Base-by-base conservation (phyloP, 2,113 vertebrate genomes). In the Maccullochella peelii region DNA sequence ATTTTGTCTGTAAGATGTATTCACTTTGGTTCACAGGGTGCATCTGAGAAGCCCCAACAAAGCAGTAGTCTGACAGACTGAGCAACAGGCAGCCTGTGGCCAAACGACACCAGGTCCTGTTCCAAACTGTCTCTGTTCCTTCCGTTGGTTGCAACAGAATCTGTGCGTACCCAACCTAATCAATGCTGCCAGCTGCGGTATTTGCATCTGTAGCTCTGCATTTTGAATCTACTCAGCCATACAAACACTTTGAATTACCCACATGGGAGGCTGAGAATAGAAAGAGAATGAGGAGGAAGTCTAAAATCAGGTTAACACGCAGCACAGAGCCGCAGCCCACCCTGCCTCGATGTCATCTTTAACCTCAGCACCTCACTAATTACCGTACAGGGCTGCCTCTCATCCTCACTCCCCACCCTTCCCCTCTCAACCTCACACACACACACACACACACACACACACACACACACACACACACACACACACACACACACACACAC, bases 311-410 rank as follows among this genome's bases (percentile, higher is more conserved):
- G 87, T 89, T 85, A 86, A 70, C 70, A 71, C 36, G 50, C 58
- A 83, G 52, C 66, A 73, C 67, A 57, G 58, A 81, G 75, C 67
- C 25, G 6, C 83, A 71, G 77, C 75, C 73, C 27, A 75, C 70
- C 66, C 77, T 23, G 62, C 82, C 61, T 82, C 33, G 16, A 44
- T 83, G 83, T 70, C 88, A 77, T 80, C 66, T 80, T 82, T 85
- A 86, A 92, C 84, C 88, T 84, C 80, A 78, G 62, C 63, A 77
- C 82, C 79, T 89, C 65, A 40, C 70, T 91, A 85, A 91, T 92
- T 88, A 92, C 73, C 0, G 1, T 54, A 87, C 69, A 79, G 38
- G 15, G 80, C 77, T 74, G 57, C 66, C 52, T 83, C 30, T 79
- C 76, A 55, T 49, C 62, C 62, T 55, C 23, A n/a, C n/a, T 27